Percentiles rank a stretch among this genome's conserved stretches.
phyloP scores from a whole-genome alignment of 2,888 invertebrate genomes.

The Melanotus villosus region DNA sequence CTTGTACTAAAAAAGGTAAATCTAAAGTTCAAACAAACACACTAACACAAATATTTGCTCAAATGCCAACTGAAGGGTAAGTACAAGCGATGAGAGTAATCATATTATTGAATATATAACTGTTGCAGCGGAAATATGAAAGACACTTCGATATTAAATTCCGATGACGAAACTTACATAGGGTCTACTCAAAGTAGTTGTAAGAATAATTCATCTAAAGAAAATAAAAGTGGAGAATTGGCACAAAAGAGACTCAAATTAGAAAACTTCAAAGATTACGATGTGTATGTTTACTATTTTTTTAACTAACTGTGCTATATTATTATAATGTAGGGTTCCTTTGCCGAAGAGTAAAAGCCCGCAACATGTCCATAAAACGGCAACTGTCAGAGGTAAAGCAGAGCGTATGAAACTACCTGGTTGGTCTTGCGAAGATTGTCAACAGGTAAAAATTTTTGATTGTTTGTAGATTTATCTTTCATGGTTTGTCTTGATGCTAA shows the following conservation, averaged over 20 bases:
- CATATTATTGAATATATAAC: not conserved
- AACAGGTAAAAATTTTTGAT: conserved; percentile 64
- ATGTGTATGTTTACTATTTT: conserved; percentile 18
- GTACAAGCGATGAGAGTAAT: not conserved
- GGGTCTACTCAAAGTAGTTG: not conserved
- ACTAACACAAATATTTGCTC: not conserved
- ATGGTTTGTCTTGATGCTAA: too few species aligned
- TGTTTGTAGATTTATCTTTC: too few species aligned
- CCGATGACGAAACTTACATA: not conserved
- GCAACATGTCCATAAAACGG: conserved; percentile 58
- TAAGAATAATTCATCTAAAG: not conserved
- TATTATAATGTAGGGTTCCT: conserved; percentile 23
- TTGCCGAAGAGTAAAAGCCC: conserved; percentile 50
- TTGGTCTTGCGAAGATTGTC: conserved; percentile 66
- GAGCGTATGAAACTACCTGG: conserved; percentile 64
- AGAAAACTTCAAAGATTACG: conserved; percentile 21
- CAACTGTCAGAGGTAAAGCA: conserved; percentile 61
- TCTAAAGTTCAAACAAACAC: not conserved
- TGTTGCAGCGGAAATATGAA: too few species aligned
- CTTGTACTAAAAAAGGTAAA: not conserved
- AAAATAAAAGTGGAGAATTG: not conserved
- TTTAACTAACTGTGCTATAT: not conserved
- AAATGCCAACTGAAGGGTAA: not conserved
- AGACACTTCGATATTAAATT: too few species aligned
- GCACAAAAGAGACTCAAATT: too few species aligned